Conservation (phyloP, 2,888 invertebrate species). For the Stenichneumon culpator region DNA sequence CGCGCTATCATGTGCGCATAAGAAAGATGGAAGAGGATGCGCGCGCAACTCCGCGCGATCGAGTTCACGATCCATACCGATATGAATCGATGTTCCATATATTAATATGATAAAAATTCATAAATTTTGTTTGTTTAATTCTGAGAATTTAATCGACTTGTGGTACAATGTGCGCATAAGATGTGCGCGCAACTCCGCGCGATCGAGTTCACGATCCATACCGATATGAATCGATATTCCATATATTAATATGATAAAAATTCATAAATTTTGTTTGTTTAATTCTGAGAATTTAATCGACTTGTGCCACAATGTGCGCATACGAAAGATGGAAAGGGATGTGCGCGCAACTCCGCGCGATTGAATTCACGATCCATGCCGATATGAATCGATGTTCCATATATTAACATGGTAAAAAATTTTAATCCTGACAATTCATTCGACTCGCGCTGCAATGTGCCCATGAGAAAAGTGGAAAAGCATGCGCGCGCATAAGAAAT, state of each 20-base stretch:
- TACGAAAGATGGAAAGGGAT: conserved; percentile 22
- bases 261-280: too few relatives aligned
- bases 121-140: too few relatives aligned
- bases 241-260: too few relatives aligned
- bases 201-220: conserved; percentile 45
- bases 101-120: too few relatives aligned
- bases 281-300: neutral
- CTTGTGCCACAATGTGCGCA: neutral
- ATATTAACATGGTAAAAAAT: neutral
- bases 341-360: neutral
- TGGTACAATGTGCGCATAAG: neutral
- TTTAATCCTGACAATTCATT: neutral
- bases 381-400: conserved; percentile 10
- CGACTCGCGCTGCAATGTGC: neutral
- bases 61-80: too few relatives aligned
- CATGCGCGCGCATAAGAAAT: neutral
- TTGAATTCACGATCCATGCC: conserved; percentile 42
- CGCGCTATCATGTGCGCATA: neutral
- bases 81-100: too few relatives aligned
- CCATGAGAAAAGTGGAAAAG: neutral
- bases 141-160: conserved; percentile 7
- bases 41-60: too few relatives aligned
- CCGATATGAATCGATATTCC: conserved; percentile 18
- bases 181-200: neutral
- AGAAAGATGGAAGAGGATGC: too few relatives aligned